These are phyloP conservation scores for Eupsittula cactorum DNA, from an alignment of 2,113 vertebrate genomes.

Conservation along the genomic window DNA sequence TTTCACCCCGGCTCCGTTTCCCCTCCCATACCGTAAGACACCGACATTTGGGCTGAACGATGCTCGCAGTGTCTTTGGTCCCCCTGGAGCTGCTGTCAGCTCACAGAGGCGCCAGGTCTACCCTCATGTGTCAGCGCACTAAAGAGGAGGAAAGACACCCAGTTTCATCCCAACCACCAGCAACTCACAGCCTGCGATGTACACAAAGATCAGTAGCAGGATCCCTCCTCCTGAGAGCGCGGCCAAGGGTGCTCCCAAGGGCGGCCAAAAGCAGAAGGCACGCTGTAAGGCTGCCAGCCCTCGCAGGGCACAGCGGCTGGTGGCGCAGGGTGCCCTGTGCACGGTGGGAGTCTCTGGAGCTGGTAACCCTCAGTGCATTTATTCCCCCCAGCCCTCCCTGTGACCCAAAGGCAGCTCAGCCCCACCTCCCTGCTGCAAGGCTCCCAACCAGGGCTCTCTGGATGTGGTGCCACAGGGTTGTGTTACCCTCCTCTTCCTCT, in stretches of 20 bases:
- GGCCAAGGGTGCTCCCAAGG: background rate
- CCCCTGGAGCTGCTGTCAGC: background rate
- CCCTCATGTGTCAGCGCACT: fast-evolving
- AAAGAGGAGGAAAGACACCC: background rate
- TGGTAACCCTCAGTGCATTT: background rate
- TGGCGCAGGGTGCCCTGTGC: background rate
- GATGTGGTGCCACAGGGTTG: fast-evolving
- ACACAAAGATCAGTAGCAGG: background rate
- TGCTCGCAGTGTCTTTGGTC: too few relatives aligned
- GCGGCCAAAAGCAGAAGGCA: background rate
- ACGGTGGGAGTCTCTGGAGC: background rate
- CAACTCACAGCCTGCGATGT: fast-evolving
- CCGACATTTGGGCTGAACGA: background rate
- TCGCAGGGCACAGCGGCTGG: background rate
- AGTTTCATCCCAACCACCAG: background rate
- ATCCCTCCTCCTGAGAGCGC: background rate
- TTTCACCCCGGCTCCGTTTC: background rate
- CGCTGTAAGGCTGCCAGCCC: fast-evolving
- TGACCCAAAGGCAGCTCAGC: background rate
- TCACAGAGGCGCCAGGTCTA: background rate
- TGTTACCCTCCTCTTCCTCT: background rate
- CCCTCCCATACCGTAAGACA: background rate
- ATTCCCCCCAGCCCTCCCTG: background rate
- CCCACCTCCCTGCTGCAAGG: fast-evolving
- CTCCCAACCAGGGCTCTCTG: background rate